Conservation (phyloP, 2,797 vertebrate genomes). For the Eurystomus glaucurus region DNA sequence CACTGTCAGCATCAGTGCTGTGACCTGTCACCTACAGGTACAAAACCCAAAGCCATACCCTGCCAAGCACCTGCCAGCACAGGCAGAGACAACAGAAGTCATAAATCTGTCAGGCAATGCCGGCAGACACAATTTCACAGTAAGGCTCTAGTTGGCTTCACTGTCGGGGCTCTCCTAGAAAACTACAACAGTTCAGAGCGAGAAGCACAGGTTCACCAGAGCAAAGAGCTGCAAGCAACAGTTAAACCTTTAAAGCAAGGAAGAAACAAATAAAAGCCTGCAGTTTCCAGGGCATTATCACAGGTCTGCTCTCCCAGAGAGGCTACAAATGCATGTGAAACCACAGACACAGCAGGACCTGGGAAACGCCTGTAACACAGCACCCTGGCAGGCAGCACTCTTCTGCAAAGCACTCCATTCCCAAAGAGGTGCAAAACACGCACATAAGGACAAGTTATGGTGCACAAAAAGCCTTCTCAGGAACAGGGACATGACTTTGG, state of each 20-base stretch:
- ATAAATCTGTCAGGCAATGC: background rate
- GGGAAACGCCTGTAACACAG: background rate
- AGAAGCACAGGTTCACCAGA: background rate
- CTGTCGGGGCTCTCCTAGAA: background rate
- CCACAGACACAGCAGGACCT: background rate
- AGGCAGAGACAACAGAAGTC: background rate
- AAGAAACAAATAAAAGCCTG: background rate
- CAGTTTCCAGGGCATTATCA: background rate
- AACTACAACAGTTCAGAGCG: background rate
- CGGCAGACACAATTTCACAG: background rate
- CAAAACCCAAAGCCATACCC: background rate
- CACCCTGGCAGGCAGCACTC: background rate
- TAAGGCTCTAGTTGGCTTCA: background rate
- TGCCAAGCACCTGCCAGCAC: background rate
- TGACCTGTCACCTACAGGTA: background rate
- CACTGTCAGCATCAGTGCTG: fast-evolving
- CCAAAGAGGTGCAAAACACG: background rate
- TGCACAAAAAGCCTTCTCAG: background rate
- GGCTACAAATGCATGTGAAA: background rate
- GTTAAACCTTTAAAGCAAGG: background rate
- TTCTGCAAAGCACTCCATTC: fast-evolving
- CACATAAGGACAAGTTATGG: fast-evolving
- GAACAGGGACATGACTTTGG: background rate
- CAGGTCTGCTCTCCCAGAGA: background rate
- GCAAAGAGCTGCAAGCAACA: background rate